These are phyloP conservation scores for Epirrhoe alternata DNA, from an alignment of 2,888 invertebrate species.

Conservation along the genomic window DNA sequence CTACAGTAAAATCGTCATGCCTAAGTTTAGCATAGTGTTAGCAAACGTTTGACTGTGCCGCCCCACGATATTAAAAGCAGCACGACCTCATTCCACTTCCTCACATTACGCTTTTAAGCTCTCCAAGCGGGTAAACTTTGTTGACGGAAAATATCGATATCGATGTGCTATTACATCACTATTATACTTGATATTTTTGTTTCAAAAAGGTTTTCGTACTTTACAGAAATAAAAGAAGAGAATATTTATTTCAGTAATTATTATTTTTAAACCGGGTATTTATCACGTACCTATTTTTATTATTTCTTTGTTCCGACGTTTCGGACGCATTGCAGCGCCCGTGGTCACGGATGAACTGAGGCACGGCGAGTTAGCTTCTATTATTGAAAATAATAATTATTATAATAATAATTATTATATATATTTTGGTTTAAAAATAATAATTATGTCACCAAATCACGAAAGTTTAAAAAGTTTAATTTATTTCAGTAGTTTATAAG, in stretches of 20 bases:
- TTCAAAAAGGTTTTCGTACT: neutral
- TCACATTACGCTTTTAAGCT: constrained; percentile 71
- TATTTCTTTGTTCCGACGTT: too few relatives aligned
- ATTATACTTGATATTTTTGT: neutral
- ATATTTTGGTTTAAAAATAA: too few relatives aligned
- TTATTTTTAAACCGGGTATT: too few relatives aligned
- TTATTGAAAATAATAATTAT: too few relatives aligned
- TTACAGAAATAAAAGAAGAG: neutral
- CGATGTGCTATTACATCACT: constrained; percentile 12
- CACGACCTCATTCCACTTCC: constrained; percentile 78
- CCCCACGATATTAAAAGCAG: constrained; percentile 76
- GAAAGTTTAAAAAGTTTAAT: neutral
- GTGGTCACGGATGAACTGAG: too few relatives aligned
- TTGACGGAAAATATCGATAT: constrained; percentile 47
- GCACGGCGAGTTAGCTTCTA: too few relatives aligned
- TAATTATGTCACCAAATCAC: too few relatives aligned
- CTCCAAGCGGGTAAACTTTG: constrained; percentile 55
- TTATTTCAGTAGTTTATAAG: too few relatives aligned
- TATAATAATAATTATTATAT: too few relatives aligned
- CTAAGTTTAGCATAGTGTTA: constrained; percentile 42
- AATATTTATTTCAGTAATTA: too few relatives aligned
- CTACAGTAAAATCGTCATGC: constrained; percentile 10
- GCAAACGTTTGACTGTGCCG: constrained; percentile 57
- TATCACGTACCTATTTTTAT: too few relatives aligned
- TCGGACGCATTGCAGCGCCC: too few relatives aligned